Evolutionary conservation across 2,797 vertebrate genomes (phyloP), one percentile per base, ranked within the genome.

Genomic region (Margarornis squamiger): DNA sequence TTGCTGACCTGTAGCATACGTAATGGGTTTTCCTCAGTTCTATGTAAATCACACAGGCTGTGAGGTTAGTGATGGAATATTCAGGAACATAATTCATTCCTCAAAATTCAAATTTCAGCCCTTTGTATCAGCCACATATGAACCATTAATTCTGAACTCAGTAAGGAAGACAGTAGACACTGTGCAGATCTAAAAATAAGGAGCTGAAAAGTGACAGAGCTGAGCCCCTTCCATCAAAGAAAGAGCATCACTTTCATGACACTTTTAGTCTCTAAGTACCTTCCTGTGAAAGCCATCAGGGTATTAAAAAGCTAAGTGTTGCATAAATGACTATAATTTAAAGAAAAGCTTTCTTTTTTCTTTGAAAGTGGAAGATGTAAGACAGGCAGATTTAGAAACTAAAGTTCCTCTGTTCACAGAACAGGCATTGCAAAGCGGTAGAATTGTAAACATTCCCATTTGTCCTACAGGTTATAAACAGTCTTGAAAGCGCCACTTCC

Each of bases 281-380:
- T 95, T 93, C 87, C 85, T 79, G 95, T 93, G 85, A 97, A 95
- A 97, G 86, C 79, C 89, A 95, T 92, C 93, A 97, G 86, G 84
- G 91, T 95, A 96, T 94, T 97, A 96, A 96, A 96, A 95, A 97
- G 93, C 89, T 93, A 97, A 95, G 93, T 92, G 88, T 94, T 97
- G 88, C 93, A 96, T 97, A 97, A 97, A 95, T 97, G 88, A 94
- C 93, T 96, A 95, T 81, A 79, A 96, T 93, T 97, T 96, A 94
- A 95, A 94, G 85, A 65, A 95, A 95, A 93, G 91, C 46, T 66
- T 72, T 74, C 88, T 73, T 91, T 91, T 80, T 74, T 10, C 85
- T 86, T 95, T 92, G 87, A 94, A 94, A 95, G 80, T 95, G 41
- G 81, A 95, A 97, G 91, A 95, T 90, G 63, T 89, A 85, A 95